These are phyloP conservation scores for Telmatherina bonti DNA, from an alignment of 2,797 vertebrate species.

Conservation along the genomic window DNA sequence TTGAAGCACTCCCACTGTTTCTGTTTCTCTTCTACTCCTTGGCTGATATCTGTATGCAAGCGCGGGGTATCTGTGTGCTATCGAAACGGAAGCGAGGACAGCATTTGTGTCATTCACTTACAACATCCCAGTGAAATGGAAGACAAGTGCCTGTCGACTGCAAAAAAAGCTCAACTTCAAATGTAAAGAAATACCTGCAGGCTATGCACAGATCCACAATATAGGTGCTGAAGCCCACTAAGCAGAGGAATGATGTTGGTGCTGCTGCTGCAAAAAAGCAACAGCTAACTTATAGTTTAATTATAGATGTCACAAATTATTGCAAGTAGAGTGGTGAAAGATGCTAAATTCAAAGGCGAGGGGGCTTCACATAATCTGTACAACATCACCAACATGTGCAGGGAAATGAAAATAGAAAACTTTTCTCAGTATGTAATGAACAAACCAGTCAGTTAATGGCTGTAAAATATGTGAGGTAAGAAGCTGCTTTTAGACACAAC, in stretches of 20 bases:
- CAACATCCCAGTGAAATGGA: not conserved
- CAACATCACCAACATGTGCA: not conserved
- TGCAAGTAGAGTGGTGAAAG: not conserved
- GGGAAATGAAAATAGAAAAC: not conserved
- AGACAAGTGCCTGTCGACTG: not conserved
- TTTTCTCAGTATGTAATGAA: not conserved
- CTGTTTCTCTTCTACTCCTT: not conserved
- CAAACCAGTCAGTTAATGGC: not conserved
- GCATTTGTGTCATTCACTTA: not conserved
- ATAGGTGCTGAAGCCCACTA: not conserved
- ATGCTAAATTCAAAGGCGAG: too few species aligned
- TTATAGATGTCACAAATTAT: slow-evolving; percentile 1
- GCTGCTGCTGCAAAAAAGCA: not conserved
- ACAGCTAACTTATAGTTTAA: slow-evolving; percentile 1
- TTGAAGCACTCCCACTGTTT: not conserved
- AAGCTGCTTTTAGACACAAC: not conserved
- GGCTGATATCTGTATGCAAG: not conserved
- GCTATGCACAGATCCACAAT: not conserved
- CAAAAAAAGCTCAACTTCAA: slow-evolving; percentile 1
- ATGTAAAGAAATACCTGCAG: not conserved
- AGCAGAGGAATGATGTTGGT: not conserved
- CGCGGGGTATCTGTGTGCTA: not conserved
- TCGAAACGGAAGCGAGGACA: slow-evolving; percentile 2
- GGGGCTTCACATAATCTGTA: not conserved
- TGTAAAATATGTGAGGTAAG: not conserved